phyloP scores from a whole-genome alignment of 2,113 vertebrate species.

The Nycticorax nycticorax region DNA sequence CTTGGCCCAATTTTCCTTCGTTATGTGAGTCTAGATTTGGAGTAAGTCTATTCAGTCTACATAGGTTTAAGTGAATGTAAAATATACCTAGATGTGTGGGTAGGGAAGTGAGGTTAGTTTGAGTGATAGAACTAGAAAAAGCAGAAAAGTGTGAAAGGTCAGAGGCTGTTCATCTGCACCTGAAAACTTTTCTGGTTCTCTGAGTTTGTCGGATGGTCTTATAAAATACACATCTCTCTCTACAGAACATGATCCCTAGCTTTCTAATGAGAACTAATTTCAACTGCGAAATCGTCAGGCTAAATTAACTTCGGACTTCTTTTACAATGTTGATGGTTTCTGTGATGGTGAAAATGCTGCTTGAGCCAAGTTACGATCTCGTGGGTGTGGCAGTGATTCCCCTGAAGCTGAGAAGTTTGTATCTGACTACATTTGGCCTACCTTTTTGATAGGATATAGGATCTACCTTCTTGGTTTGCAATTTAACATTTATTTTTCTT shows the following conservation, averaged over 20 bases:
- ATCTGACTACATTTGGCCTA: neutral
- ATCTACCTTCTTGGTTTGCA: neutral
- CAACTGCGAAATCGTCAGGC: neutral
- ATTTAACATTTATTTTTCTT: neutral
- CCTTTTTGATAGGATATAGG: neutral
- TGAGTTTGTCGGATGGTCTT: neutral
- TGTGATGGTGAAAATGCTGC: neutral
- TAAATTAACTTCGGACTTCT: neutral
- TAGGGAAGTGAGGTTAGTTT: neutral
- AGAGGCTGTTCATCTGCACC: neutral
- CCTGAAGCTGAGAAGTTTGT: neutral
- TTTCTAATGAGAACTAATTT: neutral
- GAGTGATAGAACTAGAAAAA: neutral
- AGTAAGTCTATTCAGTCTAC: neutral
- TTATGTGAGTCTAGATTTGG: neutral
- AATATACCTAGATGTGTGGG: neutral
- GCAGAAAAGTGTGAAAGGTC: neutral
- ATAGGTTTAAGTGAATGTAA: neutral
- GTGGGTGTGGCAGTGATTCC: rapidly evolving
- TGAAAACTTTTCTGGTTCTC: neutral
- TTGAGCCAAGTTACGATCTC: neutral
- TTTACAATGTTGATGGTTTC: neutral
- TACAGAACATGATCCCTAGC: neutral
- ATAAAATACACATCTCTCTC: neutral
- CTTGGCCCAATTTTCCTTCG: neutral